A percentile compares a stretch with the other conserved stretches of the same genome.
These are phyloP conservation scores for Poeciliopsis presidionis DNA, from an alignment of 2,797 vertebrate genomes.

Conservation along the genomic window DNA sequence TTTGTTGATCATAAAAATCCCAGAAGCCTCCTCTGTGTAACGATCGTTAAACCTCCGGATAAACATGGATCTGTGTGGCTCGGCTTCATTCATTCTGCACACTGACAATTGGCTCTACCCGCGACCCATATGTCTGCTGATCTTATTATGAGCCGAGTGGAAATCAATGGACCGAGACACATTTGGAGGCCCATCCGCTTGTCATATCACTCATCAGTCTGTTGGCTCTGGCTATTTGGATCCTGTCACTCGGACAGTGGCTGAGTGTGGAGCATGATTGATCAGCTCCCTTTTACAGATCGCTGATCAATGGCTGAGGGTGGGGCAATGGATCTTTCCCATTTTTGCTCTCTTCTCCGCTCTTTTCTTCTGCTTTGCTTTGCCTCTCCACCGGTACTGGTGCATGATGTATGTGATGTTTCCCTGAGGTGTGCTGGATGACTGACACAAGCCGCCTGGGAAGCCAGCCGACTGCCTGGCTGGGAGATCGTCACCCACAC, in stretches of 20 bases:
- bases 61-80: constrained; percentile 66
- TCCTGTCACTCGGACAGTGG: constrained; percentile 89
- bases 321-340: constrained; percentile 71
- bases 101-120: constrained; percentile 67
- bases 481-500: constrained; percentile 70
- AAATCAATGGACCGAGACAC: constrained; percentile 98
- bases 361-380: constrained; percentile 34
- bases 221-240: constrained; percentile 88
- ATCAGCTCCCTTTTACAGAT: constrained; percentile 87
- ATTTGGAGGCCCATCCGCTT: constrained; percentile 88
- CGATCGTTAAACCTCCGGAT: constrained; percentile 54
- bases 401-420: constrained; percentile 64
- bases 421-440: constrained; percentile 56
- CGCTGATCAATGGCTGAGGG: constrained; percentile 89
- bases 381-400: constrained; percentile 16
- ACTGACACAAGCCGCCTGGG: constrained; percentile 79
- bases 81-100: constrained; percentile 74
- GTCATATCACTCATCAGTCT: constrained; percentile 99
- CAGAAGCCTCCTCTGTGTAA: constrained; percentile 41
- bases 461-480: constrained; percentile 63
- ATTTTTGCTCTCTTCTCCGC: constrained; percentile 15
- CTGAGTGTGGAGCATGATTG: constrained; percentile 86
- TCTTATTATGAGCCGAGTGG: constrained; percentile 94
- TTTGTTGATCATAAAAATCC: constrained; percentile 55
- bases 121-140: constrained; percentile 92